Base-by-base conservation (phyloP, 2,888 invertebrate genomes). In the Chironomus riparius region DNA sequence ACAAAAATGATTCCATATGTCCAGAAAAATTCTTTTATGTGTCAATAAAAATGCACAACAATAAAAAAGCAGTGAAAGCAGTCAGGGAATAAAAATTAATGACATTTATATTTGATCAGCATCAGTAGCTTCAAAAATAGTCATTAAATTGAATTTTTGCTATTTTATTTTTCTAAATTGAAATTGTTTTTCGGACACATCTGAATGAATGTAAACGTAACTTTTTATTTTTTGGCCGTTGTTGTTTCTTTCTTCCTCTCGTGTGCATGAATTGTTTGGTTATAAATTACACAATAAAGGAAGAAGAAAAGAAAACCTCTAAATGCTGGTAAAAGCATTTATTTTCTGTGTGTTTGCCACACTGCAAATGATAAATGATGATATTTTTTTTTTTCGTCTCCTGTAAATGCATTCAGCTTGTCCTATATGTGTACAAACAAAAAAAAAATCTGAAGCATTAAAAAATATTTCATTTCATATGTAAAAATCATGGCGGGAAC, bases 21-120 rank as follows among this genome's bases (percentile, higher is more conserved):
- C 74, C 74, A 68, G 68, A 68, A 74, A 74, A 74, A 24, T 15
- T 38, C 38, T 38, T 38, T 38, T 38, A 38, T 38, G 2, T 38
- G 38, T 10, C 38, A 38, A 38, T 38, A 38, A 38, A 38, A 38
- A 38, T 38, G 38, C 38, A 38, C 38, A 38, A 38, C 38, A 38
- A 38, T 38, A 38, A 28, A 56, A n/a, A 38, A 71, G 22, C 70
- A 48, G 18, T 47, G 70, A 70, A 6, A 24, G 24, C 18, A 62
- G 62, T 65, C 22, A 65, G 24, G 24, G 24, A 65, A 74, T 68
- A 68, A 68, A 74, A 74, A 74, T 74, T 74, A 74, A 74, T 74
- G 74, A 74, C 74, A 74, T 68, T 72, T 72, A 62, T 72, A 72
- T 72, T 62, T 72, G 72, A 72, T 72, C 61, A 50, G 24, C 13